These are phyloP conservation scores for Trilocha varians DNA, from an alignment of 2,888 invertebrate genomes.

Conservation along the genomic window DNA sequence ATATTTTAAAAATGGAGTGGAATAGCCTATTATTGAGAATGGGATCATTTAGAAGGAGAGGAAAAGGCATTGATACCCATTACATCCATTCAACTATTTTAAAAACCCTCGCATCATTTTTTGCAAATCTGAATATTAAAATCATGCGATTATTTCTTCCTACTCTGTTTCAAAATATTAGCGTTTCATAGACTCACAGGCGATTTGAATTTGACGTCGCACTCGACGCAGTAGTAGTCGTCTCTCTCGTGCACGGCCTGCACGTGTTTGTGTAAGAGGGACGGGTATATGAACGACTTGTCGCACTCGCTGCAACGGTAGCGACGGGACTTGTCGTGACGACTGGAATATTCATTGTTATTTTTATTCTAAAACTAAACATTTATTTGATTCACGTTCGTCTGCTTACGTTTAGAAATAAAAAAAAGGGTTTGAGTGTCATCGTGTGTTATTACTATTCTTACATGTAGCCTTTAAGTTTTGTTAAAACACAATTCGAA, in stretches of 20 bases:
- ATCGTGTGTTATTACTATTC: no score
- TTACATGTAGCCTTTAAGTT: no score
- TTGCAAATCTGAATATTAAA: neutral
- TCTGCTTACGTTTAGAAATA: neutral
- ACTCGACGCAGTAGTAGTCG: constrained; percentile 45
- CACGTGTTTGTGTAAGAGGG: constrained; percentile 40
- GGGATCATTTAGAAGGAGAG: no score
- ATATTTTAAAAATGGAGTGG: no score
- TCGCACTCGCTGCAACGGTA: constrained; percentile 40
- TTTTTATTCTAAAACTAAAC: no score
- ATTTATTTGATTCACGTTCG: no score
- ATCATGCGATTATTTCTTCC: neutral
- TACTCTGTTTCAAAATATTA: neutral
- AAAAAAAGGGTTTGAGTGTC: no score
- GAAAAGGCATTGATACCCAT: no score
- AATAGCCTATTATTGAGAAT: no score
- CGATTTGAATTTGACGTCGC: constrained; percentile 22
- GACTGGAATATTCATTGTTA: constrained; percentile 24
- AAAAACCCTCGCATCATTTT: no score
- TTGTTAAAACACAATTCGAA: no score
- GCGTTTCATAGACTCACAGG: constrained; percentile 1
- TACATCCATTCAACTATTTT: no score
- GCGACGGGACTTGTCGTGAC: constrained; percentile 45
- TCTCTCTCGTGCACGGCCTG: constrained; percentile 35
- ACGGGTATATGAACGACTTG: constrained; percentile 44